These are phyloP conservation scores for Rhagonycha lutea DNA, from an alignment of 2,888 invertebrate species.

Conservation along the genomic window DNA sequence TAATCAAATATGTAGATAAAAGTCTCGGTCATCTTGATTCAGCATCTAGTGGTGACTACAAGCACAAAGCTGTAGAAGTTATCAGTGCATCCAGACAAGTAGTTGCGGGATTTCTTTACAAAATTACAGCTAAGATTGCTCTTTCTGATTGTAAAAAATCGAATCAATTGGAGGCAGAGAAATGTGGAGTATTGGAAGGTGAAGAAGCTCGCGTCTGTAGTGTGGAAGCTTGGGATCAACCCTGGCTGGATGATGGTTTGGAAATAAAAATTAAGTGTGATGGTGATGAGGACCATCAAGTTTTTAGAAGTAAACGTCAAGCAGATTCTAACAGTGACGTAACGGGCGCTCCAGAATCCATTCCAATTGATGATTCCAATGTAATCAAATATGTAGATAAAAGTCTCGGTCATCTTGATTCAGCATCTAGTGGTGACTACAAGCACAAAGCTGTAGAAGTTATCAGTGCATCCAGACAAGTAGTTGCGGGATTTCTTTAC, in stretches of 20 bases:
- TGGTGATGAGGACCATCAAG: constrained; percentile 16
- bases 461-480: constrained; percentile 55
- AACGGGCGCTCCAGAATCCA: not conserved
- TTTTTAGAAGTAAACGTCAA: constrained; percentile 37
- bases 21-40: constrained; percentile 42
- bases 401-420: constrained; percentile 42
- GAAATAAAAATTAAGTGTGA: constrained; percentile 53
- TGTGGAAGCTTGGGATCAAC: constrained; percentile 61
- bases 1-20: constrained; percentile 35
- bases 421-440: constrained; percentile 47
- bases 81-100: constrained; percentile 57
- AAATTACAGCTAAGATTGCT: constrained; percentile 62
- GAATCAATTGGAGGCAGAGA: constrained; percentile 38
- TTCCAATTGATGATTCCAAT: constrained; percentile 36
- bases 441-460: constrained; percentile 44
- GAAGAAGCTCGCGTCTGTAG: constrained; percentile 52
- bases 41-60: constrained; percentile 48
- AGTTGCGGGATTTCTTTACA: constrained; percentile 61
- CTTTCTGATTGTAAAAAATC: constrained; percentile 58
- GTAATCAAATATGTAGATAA: constrained; percentile 35
- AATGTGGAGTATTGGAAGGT: constrained; percentile 38
- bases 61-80: constrained; percentile 42
- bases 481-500: constrained; percentile 62
- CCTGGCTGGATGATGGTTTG: constrained; percentile 59
- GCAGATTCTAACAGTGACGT: not conserved